phyloP scores from a whole-genome alignment of 2,113 vertebrate genomes.

The Neolamprologus hecqui region DNA sequence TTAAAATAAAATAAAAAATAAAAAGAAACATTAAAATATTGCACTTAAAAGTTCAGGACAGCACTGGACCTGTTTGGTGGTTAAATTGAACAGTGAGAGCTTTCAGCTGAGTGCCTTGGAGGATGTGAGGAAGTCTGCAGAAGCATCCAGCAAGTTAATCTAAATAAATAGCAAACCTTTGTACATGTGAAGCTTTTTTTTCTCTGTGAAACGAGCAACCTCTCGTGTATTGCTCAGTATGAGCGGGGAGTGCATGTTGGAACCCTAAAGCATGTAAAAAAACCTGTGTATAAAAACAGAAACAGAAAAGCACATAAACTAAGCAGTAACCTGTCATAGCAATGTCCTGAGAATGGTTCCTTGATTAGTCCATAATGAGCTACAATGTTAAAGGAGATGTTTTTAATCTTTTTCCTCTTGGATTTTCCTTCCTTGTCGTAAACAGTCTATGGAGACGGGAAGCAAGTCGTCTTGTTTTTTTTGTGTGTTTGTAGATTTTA shows the following conservation, averaged over 20 bases:
- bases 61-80: conserved; percentile 67
- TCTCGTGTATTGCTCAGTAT: conserved; percentile 39
- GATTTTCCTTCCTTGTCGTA: conserved; percentile 27
- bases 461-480: background rate
- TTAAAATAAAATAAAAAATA: conserved; percentile 53
- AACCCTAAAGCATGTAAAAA: conserved; percentile 43
- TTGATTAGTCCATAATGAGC: conserved; percentile 59
- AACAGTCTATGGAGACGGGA: conserved; percentile 56
- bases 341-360: conserved; percentile 74
- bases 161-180: conserved; percentile 88
- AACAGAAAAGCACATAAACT: conserved; percentile 18
- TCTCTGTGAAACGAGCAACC: conserved; percentile 16
- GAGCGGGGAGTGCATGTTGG: conserved; percentile 61
- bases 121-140: conserved; percentile 37
- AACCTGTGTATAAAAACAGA: conserved; percentile 28
- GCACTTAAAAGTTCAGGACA: conserved; percentile 83
- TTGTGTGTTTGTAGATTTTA: background rate
- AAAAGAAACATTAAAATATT: conserved; percentile 73
- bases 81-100: conserved; percentile 49
- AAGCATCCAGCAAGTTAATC: conserved; percentile 75
- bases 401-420: background rate
- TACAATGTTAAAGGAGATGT: conserved; percentile 57
- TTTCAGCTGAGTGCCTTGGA: conserved; percentile 71
- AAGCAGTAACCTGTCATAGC: conserved; percentile 56
- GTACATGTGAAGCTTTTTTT: conserved; percentile 52